Evolutionary conservation across 2,113 vertebrate species (phyloP).

Genomic region (Hemicordylus capensis): DNA sequence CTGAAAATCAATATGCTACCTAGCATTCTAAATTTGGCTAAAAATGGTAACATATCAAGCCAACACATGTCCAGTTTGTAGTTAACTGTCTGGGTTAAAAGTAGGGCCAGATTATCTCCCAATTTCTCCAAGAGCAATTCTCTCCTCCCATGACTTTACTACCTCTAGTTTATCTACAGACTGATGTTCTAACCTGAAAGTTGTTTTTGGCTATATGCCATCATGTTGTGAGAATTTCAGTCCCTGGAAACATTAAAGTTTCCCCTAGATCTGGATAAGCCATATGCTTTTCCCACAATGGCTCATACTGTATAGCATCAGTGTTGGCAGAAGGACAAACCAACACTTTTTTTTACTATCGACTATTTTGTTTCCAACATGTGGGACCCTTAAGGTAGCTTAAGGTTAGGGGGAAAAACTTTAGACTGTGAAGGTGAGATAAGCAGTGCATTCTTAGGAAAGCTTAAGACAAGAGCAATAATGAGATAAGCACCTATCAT

Average conservation of each 20-base stretch:
- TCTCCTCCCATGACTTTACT: neutral
- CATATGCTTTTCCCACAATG: rapidly evolving
- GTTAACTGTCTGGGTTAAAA: neutral
- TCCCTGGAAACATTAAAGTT: neutral
- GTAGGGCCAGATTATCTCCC: neutral
- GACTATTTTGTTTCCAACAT: neutral
- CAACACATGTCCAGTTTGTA: neutral
- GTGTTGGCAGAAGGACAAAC: rapidly evolving
- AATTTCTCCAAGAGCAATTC: neutral
- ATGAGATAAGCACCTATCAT: constrained; percentile 1
- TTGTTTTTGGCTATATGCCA: neutral
- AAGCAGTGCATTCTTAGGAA: constrained; percentile 6
- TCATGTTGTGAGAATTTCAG: rapidly evolving
- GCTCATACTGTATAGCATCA: rapidly evolving
- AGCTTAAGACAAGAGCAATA: constrained; percentile 24
- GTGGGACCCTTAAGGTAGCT: neutral
- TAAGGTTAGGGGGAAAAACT: neutral
- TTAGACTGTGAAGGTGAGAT: constrained; percentile 9
- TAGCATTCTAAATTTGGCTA: too few species aligned
- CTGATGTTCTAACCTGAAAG: neutral
- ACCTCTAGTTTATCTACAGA: neutral
- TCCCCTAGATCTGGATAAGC: rapidly evolving
- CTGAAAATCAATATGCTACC: too few species aligned
- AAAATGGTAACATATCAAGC: neutral
- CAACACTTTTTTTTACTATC: neutral